Percentiles rank a stretch among this genome's conserved stretches.
Conservation (phyloP, 2,797 vertebrate species). For the Myotis planiceps region DNA sequence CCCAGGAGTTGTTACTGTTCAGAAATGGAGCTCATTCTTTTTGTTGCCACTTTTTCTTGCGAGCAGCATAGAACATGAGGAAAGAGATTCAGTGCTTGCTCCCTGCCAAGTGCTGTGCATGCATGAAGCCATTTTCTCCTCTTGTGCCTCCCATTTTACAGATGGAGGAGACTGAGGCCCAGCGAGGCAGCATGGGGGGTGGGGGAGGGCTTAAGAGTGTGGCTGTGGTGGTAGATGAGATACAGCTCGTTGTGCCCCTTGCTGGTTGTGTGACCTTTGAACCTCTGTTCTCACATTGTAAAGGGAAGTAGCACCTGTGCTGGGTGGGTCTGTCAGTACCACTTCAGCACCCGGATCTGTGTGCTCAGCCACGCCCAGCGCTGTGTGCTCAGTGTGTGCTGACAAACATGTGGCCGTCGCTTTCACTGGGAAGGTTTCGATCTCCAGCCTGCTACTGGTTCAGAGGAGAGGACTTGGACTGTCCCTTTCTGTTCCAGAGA, state of each 20-base stretch:
- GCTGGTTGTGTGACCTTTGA: neutral
- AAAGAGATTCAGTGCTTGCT: neutral
- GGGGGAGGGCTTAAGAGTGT: neutral
- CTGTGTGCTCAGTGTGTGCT: accelerated
- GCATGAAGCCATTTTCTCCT: accelerated
- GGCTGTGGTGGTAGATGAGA: neutral
- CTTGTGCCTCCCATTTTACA: neutral
- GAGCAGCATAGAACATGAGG: neutral
- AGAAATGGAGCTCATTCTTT: neutral
- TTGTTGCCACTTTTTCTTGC: neutral
- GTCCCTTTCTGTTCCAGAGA: neutral
- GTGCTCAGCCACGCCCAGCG: accelerated
- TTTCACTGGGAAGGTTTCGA: accelerated
- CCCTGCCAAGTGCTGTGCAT: accelerated
- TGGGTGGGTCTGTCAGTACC: accelerated
- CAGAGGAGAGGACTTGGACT: neutral
- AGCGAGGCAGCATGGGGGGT: accelerated
- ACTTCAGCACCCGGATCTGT: accelerated
- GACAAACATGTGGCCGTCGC: accelerated
- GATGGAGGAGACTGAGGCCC: neutral
- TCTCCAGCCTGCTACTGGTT: accelerated
- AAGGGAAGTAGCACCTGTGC: neutral
- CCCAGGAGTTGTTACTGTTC: neutral
- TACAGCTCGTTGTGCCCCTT: accelerated
- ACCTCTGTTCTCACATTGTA: neutral